Evolutionary conservation across 92 coral and sea anemone genomes (phyloP).

Genomic region (Actinostola sp.): DNA sequence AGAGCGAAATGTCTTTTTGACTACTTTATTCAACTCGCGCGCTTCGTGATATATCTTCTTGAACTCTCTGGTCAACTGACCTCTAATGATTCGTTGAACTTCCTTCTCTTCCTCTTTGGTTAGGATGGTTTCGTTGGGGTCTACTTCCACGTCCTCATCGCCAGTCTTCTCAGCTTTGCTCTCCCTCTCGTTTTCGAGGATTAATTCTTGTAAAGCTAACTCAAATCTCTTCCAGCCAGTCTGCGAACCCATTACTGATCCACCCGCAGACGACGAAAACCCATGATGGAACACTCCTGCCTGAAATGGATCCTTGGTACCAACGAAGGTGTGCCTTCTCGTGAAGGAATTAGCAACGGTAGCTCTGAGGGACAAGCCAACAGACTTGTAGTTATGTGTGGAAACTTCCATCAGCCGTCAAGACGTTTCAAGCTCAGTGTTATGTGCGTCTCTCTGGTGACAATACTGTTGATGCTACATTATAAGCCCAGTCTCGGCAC

Average conservation of each 20-base stretch:
- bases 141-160: slow-evolving; percentile 7
- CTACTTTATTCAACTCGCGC: slow-evolving; percentile 44
- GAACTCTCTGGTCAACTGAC: slow-evolving; percentile 52
- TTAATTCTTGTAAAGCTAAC: slow-evolving; percentile 15
- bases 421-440: too few species aligned
- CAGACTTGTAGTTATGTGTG: too few species aligned
- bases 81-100: slow-evolving; percentile 50
- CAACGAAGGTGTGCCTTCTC: not conserved
- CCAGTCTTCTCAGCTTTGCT: not conserved
- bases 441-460: too few species aligned
- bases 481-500: too few species aligned
- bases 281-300: slow-evolving; percentile 8
- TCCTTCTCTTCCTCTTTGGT: slow-evolving; percentile 48
- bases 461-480: too few species aligned
- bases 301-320: not conserved
- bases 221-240: slow-evolving; percentile 36
- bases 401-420: too few species aligned
- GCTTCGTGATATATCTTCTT: slow-evolving; percentile 61
- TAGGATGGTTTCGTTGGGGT: not conserved
- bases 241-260: slow-evolving; percentile 30
- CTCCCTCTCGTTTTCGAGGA: slow-evolving; percentile 2
- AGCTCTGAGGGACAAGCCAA: too few species aligned
- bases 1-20: slow-evolving; percentile 57
- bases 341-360: too few species aligned
- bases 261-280: not conserved